Evolutionary conservation across 2,888 invertebrate genomes (phyloP).

Genomic region (Epinotia nisella): DNA sequence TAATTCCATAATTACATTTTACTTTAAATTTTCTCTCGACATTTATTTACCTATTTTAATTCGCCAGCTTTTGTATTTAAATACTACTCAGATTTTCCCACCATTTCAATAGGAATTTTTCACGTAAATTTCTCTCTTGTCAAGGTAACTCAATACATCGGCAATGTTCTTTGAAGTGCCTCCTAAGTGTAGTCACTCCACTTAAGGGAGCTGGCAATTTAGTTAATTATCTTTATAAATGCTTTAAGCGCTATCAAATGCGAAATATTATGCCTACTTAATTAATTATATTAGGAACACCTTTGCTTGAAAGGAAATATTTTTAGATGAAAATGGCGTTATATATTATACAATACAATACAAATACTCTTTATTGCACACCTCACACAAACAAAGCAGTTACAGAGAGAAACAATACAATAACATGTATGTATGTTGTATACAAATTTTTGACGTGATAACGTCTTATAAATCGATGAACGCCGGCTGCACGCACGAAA

Average conservation of each 20-base stretch:
- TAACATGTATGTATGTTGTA: no score
- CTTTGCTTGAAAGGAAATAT: conserved; percentile 16
- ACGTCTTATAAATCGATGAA: no score
- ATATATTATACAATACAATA: no score
- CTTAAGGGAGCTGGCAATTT: conserved; percentile 66
- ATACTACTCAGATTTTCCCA: not conserved
- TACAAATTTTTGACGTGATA: no score
- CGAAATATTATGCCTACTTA: conserved; percentile 58
- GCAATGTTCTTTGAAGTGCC: conserved; percentile 60
- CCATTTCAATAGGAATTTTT: conserved; percentile 17
- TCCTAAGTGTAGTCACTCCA: conserved; percentile 59
- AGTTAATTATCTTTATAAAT: conserved; percentile 71
- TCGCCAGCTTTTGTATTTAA: not conserved
- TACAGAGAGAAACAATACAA: no score
- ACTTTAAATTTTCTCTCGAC: not conserved
- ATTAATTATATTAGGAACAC: conserved; percentile 49
- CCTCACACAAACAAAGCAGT: no score
- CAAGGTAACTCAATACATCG: conserved; percentile 59
- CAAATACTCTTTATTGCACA: not conserved
- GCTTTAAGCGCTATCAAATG: conserved; percentile 65
- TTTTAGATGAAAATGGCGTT: conserved; percentile 2
- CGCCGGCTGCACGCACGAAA: no score
- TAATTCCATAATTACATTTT: no score
- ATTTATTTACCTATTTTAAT: not conserved
- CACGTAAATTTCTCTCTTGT: conserved; percentile 40